A percentile compares a stretch with the other conserved stretches of the same genome.
phyloP scores from a whole-genome alignment of 1,140 invertebrate species.

The Papilio helenus region DNA sequence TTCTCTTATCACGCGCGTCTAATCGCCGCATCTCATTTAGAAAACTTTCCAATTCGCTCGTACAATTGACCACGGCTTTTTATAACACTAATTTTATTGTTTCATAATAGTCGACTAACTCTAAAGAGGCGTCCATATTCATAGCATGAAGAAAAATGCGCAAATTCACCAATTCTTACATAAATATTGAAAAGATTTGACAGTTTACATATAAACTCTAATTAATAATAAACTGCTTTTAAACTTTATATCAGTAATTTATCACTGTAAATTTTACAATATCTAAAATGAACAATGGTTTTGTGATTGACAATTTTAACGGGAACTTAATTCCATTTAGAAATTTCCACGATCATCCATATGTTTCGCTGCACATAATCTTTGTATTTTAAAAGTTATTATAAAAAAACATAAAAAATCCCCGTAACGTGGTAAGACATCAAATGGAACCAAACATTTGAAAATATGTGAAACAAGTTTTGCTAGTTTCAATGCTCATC shows the following conservation, averaged over 20 bases:
- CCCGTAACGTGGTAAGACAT: constrained; percentile 40
- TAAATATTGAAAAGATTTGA: constrained; percentile 73
- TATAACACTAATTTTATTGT: constrained; percentile 80
- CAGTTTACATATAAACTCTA: constrained; percentile 77
- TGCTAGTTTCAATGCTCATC: constrained; percentile 75
- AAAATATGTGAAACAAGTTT: constrained; percentile 81
- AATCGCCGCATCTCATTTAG: constrained; percentile 13
- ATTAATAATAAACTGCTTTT: constrained; percentile 71
- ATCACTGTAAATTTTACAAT: constrained; percentile 69
- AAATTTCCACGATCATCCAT: constrained; percentile 52
- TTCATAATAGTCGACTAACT: constrained; percentile 79
- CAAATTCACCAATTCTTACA: constrained; percentile 79
- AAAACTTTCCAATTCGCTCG: constrained; percentile 41
- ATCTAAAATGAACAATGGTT: constrained; percentile 65
- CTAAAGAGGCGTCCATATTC: constrained; percentile 81
- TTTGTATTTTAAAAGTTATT: neutral
- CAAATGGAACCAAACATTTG: constrained; percentile 73
- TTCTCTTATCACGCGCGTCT: constrained; percentile 23
- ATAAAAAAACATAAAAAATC: constrained; percentile 10
- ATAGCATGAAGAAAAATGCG: constrained; percentile 79
- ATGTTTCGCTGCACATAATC: constrained; percentile 47
- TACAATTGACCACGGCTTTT: constrained; percentile 78
- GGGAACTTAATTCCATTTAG: constrained; percentile 81
- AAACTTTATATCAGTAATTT: constrained; percentile 67
- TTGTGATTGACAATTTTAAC: constrained; percentile 59